phyloP scores from a whole-genome alignment of 2,797 vertebrate genomes.

The Phalanger gymnotis region DNA sequence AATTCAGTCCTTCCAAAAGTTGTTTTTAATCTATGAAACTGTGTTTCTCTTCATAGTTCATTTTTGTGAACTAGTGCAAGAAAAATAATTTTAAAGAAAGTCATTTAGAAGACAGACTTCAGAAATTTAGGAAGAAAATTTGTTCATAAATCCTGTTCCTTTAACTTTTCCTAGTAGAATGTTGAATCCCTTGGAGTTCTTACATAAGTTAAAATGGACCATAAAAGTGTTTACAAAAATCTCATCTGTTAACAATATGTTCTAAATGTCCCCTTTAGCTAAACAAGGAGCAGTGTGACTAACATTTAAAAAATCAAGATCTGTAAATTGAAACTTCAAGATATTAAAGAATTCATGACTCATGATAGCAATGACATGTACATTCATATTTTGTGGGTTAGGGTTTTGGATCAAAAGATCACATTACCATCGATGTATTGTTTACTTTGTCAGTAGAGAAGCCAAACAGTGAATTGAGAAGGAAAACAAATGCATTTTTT shows the following conservation, averaged over 20 bases:
- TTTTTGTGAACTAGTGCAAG: slow-evolving; percentile 16
- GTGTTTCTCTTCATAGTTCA: slow-evolving; percentile 11
- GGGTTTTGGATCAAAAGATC: background rate
- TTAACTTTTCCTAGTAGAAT: background rate
- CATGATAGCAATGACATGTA: background rate
- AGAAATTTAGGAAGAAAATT: background rate
- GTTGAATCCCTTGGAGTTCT: slow-evolving; percentile 7
- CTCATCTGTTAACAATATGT: fast-evolving
- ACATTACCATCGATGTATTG: background rate
- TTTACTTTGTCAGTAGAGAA: slow-evolving; percentile 44
- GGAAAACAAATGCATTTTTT: background rate
- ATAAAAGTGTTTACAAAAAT: slow-evolving; percentile 6
- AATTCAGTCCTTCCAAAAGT: background rate
- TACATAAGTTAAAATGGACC: slow-evolving; percentile 1
- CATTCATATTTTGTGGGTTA: slow-evolving; percentile 4
- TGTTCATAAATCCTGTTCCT: background rate
- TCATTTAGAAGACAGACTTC: slow-evolving; percentile 4
- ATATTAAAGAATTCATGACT: slow-evolving; percentile 6
- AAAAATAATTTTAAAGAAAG: slow-evolving; percentile 5
- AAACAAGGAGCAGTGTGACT: background rate
- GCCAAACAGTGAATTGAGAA: slow-evolving; percentile 18
- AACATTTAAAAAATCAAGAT: background rate
- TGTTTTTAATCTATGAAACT: slow-evolving; percentile 39
- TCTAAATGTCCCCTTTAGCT: slow-evolving; percentile 18
- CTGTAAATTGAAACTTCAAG: slow-evolving; percentile 29